Conservation (phyloP, 2,113 vertebrate genomes). For the Laterallus jamaicensis region DNA sequence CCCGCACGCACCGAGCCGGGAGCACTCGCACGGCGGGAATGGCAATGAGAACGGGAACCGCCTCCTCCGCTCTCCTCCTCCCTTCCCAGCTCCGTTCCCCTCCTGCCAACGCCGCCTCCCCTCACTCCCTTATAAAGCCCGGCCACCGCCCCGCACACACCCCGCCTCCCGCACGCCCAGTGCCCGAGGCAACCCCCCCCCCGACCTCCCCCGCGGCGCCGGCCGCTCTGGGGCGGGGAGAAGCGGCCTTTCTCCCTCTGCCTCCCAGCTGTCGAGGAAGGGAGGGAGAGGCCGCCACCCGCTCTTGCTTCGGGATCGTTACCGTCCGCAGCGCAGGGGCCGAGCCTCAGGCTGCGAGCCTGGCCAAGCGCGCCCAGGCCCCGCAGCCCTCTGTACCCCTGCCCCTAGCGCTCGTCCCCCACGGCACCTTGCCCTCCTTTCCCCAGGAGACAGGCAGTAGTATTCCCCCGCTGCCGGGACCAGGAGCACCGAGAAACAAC, state of each 20-base stretch:
- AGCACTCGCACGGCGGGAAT: not conserved
- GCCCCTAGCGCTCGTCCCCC: not conserved
- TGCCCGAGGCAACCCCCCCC: not conserved
- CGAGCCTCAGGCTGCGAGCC: not conserved
- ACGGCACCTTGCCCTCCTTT: too few species aligned
- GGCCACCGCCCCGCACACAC: not conserved
- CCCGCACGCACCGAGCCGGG: not conserved
- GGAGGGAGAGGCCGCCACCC: not conserved
- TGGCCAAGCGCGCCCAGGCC: not conserved
- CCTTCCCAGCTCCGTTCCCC: not conserved
- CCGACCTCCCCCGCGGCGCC: not conserved
- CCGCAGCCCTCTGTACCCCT: rapidly evolving
- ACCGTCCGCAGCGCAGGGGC: rapidly evolving
- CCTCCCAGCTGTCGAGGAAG: not conserved
- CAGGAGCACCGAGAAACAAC: not conserved
- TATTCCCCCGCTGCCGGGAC: not conserved
- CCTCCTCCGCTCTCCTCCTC: not conserved
- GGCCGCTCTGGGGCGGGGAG: not conserved
- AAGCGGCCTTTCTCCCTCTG: not conserved
- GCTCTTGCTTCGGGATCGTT: not conserved
- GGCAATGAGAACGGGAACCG: not conserved
- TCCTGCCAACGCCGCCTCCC: not conserved
- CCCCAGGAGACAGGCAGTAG: rapidly evolving
- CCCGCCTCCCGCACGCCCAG: not conserved
- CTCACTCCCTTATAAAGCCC: not conserved